A percentile compares a stretch with the other conserved stretches of the same genome.
Evolutionary conservation across 2,888 invertebrate genomes (phyloP).

Genomic region (Drosophila mettleri): DNA sequence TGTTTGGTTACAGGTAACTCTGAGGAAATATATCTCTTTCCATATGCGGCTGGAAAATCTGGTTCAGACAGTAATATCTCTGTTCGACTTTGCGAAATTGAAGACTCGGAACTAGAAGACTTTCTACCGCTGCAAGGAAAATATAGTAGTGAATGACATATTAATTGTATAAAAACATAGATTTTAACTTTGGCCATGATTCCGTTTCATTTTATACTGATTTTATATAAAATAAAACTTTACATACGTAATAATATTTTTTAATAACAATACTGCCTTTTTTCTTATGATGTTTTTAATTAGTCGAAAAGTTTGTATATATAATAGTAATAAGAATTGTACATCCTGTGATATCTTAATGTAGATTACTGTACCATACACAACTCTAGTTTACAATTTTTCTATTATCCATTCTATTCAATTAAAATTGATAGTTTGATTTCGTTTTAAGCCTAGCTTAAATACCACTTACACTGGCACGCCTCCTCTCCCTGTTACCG

Average conservation of each 20-base stretch:
- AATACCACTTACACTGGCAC: too few relatives aligned
- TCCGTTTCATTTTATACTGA: slow-evolving; percentile 73
- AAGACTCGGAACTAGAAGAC: slow-evolving; percentile 92
- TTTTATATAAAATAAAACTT: slow-evolving; percentile 70
- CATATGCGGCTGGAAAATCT: slow-evolving; percentile 84
- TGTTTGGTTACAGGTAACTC: slow-evolving; percentile 85
- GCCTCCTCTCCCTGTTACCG: too few relatives aligned
- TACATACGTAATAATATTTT: slow-evolving; percentile 47
- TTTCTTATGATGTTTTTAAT: slow-evolving; percentile 24
- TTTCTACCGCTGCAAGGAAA: slow-evolving; percentile 70
- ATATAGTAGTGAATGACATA: slow-evolving; percentile 67
- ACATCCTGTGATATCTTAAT: too few relatives aligned
- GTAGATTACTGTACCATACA: too few relatives aligned
- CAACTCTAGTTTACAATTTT: too few relatives aligned
- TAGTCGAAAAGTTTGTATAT: neutral
- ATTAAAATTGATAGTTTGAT: too few relatives aligned
- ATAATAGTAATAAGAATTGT: too few relatives aligned
- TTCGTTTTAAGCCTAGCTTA: too few relatives aligned
- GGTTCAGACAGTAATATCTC: slow-evolving; percentile 94
- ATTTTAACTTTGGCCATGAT: slow-evolving; percentile 62
- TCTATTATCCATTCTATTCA: too few relatives aligned
- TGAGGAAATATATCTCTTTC: slow-evolving; percentile 86
- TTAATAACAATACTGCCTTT: slow-evolving; percentile 39
- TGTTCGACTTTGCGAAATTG: slow-evolving; percentile 95
- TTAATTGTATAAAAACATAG: slow-evolving; percentile 58